Base-by-base conservation (phyloP, 2,888 invertebrate species). In the Galerucella calmariensis region DNA sequence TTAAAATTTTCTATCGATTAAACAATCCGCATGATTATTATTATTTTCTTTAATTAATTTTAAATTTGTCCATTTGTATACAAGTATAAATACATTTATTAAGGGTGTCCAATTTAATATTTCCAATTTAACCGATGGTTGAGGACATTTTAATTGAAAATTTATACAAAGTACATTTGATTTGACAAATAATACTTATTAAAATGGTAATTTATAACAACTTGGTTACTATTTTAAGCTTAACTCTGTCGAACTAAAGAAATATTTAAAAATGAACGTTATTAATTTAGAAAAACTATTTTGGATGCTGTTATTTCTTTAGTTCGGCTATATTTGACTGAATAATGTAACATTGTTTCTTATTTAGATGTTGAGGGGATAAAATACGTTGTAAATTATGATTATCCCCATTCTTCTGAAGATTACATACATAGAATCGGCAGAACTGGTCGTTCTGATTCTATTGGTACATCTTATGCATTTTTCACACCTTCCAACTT, bases 341-440 rank as follows among this genome's bases (percentile, higher is more conserved):
- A 20, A 53, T 72, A 56, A 63, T 69, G 67, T 70, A 70, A 69
- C 16, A 67, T 14, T 16, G 46, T 20, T 71, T 75, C 77, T 68
- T 73, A 68, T 74, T 67, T 91, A 97, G 97, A 97, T 92, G 97
- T 97, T 85, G 96, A 97, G 87, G 97, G 97, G 86, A 96, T 98
- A 85, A 97, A 96, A 89, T 97, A 94, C 90, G 97, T 98, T 80
- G 95, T 97, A 87, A 98, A 97, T 90, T 97, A 94, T 90, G 97
- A 97, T 90, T 98, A 97, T 88, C 97, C 97, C 73, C 95, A 95
- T 88, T 96, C 95, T 75, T 96, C 96, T 72, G 97, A 98, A 88
- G 97, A 97, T 88, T 97, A 97, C 87, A 96, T 97, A 84, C 97
- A 97, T 88, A 93, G 97, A 78, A 98, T 97, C 88, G 97, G 97